Conservation (phyloP, 2,797 vertebrate species). For the Manis crassicaudata region DNA sequence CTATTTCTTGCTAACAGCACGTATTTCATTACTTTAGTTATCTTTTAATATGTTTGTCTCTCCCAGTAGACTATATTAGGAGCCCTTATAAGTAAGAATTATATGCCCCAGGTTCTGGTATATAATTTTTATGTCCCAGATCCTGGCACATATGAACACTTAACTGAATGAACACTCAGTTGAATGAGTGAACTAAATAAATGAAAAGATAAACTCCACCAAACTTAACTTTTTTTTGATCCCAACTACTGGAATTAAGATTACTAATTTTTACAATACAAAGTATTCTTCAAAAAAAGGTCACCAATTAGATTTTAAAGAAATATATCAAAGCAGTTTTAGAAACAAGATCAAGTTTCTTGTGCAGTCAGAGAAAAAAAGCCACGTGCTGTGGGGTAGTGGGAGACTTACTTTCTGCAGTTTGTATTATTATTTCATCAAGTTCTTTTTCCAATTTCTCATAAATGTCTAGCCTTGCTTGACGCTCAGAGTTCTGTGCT, state of each 20-base stretch:
- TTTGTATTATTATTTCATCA: slow-evolving; percentile 97
- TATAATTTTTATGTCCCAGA: not conserved
- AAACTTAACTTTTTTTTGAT: not conserved
- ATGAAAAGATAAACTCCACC: slow-evolving; percentile 10
- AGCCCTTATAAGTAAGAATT: not conserved
- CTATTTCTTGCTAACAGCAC: not conserved
- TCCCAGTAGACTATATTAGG: not conserved
- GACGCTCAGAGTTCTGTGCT: slow-evolving; percentile 92
- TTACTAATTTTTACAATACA: slow-evolving; percentile 43
- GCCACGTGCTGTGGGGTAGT: not conserved
- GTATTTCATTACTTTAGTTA: not conserved
- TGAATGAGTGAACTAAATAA: slow-evolving; percentile 13
- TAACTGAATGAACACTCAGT: not conserved
- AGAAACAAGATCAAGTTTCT: not conserved
- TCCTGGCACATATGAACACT: slow-evolving; percentile 6
- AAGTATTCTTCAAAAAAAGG: slow-evolving; percentile 25
- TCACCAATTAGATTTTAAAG: slow-evolving; percentile 18
- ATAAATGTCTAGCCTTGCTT: slow-evolving; percentile 92
- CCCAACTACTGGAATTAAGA: not conserved
- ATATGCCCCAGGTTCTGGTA: not conserved
- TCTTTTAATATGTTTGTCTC: not conserved
- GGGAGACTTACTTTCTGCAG: slow-evolving; percentile 94
- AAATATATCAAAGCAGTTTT: slow-evolving; percentile 9
- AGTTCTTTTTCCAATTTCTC: slow-evolving; percentile 96
- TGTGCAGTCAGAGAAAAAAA: slow-evolving; percentile 19